Percentiles rank a stretch among this genome's conserved stretches.
Conservation (phyloP, 2,888 invertebrate species). For the Athalia rosae region DNA sequence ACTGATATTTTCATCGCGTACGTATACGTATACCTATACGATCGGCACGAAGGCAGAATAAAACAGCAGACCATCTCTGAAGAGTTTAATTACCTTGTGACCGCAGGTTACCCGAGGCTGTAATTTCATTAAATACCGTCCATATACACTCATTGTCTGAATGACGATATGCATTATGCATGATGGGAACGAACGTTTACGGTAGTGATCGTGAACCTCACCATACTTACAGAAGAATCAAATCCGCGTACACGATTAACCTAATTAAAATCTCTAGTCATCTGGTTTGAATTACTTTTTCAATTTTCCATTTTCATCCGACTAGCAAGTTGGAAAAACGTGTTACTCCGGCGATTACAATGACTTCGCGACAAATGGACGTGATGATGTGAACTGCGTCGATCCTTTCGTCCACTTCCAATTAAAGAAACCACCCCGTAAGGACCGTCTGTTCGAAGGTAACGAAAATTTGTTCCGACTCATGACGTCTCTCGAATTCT, state of each 20-base stretch:
- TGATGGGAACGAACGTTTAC: conserved; percentile 30
- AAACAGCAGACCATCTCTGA: background rate
- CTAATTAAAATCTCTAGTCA: conserved; percentile 28
- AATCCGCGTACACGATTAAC: background rate
- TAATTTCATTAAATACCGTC: conserved; percentile 19
- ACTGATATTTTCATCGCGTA: too few species aligned
- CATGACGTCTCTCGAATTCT: too few species aligned
- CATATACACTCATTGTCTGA: conserved; percentile 11
- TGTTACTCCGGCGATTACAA: too few species aligned
- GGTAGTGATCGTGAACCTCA: conserved; percentile 22
- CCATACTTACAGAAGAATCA: background rate
- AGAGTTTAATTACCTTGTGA: background rate
- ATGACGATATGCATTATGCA: conserved; percentile 27
- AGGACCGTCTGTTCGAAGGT: too few species aligned
- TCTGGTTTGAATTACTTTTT: conserved; percentile 1
- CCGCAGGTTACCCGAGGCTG: conserved; percentile 4
- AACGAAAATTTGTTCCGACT: too few species aligned
- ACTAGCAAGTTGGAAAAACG: too few species aligned
- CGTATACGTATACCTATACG: too few species aligned
- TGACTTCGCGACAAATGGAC: too few species aligned
- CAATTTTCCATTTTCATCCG: background rate
- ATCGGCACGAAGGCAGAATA: too few species aligned
- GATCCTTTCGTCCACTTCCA: too few species aligned
- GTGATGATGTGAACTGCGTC: too few species aligned
- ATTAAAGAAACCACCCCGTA: too few species aligned